phyloP scores from a whole-genome alignment of 2,113 vertebrate species.

The Notarius lentiginosus region DNA sequence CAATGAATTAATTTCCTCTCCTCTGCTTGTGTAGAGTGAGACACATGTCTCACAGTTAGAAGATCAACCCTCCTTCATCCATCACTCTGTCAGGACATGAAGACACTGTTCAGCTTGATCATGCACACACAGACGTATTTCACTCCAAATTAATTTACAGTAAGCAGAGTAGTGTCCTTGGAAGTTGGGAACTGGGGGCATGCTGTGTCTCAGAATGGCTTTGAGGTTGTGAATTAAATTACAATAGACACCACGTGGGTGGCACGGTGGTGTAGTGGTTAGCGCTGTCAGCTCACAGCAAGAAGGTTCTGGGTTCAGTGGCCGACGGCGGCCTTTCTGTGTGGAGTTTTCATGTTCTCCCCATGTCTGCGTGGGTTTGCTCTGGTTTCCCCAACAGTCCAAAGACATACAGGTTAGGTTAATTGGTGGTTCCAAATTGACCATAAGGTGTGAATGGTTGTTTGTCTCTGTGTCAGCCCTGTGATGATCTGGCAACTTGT shows the following conservation, averaged over 20 bases:
- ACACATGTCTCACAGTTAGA: not conserved
- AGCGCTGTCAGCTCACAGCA: too few species aligned
- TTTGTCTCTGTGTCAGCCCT: too few species aligned
- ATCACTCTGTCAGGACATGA: slow-evolving; percentile 6
- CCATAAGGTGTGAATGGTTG: too few species aligned
- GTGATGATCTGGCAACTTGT: too few species aligned
- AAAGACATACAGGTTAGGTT: too few species aligned
- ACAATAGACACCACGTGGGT: not conserved
- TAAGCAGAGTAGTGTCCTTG: not conserved
- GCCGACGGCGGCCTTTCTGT: too few species aligned
- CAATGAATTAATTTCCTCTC: slow-evolving; percentile 1
- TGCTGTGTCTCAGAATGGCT: not conserved
- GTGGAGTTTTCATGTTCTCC: too few species aligned
- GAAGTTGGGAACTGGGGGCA: not conserved
- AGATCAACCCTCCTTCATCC: slow-evolving; percentile 5
- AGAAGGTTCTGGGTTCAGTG: too few species aligned
- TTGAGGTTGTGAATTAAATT: slow-evolving; percentile 14
- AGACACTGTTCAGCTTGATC: not conserved
- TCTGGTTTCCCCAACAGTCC: too few species aligned
- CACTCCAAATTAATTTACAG: slow-evolving; percentile 11
- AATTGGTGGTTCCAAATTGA: too few species aligned
- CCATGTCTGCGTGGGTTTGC: too few species aligned
- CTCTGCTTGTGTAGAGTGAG: slow-evolving; percentile 7
- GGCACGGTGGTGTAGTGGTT: too few species aligned
- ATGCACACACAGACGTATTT: not conserved